Evolutionary conservation across 2,888 invertebrate genomes (phyloP).

Genomic region (Pseudanteris insignis): DNA sequence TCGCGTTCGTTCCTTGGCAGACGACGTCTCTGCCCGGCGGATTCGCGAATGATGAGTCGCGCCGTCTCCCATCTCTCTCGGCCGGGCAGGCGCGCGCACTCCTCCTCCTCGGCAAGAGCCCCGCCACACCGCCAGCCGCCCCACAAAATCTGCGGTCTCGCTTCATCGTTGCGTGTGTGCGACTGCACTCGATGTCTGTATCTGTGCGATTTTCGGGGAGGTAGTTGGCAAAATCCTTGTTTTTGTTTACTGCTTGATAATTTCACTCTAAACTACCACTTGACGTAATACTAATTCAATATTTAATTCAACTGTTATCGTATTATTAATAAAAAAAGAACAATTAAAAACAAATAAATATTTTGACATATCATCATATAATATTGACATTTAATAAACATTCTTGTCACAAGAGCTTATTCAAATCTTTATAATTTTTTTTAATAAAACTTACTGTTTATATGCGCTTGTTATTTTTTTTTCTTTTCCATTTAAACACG

Average conservation of each 20-base stretch:
- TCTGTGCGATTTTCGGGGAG: conserved; percentile 1
- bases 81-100: conserved; percentile 14
- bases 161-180: background rate
- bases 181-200: background rate
- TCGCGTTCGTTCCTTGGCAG: conserved; percentile 48
- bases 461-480: too few species aligned
- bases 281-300: too few species aligned
- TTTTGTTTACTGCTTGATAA: conserved; percentile 14
- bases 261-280: too few species aligned
- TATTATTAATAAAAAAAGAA: too few species aligned
- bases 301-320: too few species aligned
- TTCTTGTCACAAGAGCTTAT: too few species aligned
- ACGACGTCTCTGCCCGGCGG: conserved; percentile 47
- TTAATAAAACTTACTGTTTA: too few species aligned
- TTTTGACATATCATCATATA: too few species aligned
- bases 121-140: conserved; percentile 1
- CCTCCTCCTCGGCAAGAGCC: conserved; percentile 10
- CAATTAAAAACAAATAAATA: too few species aligned
- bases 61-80: conserved; percentile 40
- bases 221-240: conserved; percentile 10
- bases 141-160: background rate
- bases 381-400: too few species aligned
- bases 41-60: conserved; percentile 50
- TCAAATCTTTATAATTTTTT: too few species aligned
- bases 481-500: too few species aligned